Base-by-base conservation (phyloP, 2,797 vertebrate genomes). In the Gymnothorax javanicus region DNA sequence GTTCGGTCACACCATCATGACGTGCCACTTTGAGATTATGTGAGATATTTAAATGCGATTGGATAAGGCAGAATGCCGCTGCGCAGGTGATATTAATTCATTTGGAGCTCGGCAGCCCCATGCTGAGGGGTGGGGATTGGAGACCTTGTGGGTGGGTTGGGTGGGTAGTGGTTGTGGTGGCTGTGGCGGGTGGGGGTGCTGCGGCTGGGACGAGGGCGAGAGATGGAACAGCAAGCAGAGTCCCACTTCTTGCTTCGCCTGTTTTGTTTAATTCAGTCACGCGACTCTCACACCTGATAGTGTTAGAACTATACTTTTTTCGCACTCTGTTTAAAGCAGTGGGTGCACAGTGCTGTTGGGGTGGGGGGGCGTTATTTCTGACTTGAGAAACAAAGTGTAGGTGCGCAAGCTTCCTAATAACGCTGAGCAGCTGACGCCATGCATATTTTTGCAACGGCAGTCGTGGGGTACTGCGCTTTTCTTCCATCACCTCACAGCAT, bases 21-120 rank as follows among this genome's bases (percentile, higher is more conserved):
- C 94, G 90, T 91, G 90, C 92, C 94, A 93, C 94, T 93, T 95
- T 92, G 94, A 92, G 93, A 95, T 95, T 94, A 95, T 94, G 95
- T 94, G 92, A 92, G 89, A 93, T 93, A 93, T 95, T 95, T 96
- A 95, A 96, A 96, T 96, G 95, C 94, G 90, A 94, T 95, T 90
- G 92, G 95, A 94, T 93, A 94, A 89, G 93, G 90, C 93, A 91
- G 88, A 88, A 91, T 52, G 58, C 56, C 62, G 54, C 75, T 50
- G n/a, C 15, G 87, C 17, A 86, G 85, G 87, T 84, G 85, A 86
- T 69, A 69, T 86, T 88, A 86, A 86, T 79, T 85, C 85, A 82
- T 86, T 27, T 69, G 58, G 82, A 67, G 71, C 85, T 77, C 79
- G 3, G 15, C 43, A 12, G 64, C 43, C 54, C 84, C 84, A 75